Evolutionary conservation across 2,888 invertebrate genomes (phyloP).

Genomic region (Baronia brevicornis): DNA sequence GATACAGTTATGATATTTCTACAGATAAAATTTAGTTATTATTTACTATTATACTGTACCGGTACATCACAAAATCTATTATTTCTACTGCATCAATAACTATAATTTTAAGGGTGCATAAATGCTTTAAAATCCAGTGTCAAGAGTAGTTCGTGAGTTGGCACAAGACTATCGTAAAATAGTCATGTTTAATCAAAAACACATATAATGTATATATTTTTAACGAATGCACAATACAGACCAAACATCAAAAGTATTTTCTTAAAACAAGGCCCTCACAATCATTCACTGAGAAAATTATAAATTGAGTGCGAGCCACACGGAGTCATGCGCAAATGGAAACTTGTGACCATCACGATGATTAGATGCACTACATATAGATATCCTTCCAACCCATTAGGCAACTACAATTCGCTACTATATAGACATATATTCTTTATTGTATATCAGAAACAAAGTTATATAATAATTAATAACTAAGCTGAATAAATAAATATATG

Average conservation of each 20-base stretch:
- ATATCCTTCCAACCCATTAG: no score
- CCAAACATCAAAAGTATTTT: slow-evolving; percentile 69
- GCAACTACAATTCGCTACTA: no score
- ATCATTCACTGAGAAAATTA: slow-evolving; percentile 47
- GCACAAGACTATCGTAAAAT: slow-evolving; percentile 53
- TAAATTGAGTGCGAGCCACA: slow-evolving; percentile 46
- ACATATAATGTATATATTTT: slow-evolving; percentile 54
- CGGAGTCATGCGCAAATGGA: slow-evolving; percentile 36
- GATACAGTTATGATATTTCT: slow-evolving; percentile 60
- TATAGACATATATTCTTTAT: no score
- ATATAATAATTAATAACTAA: no score
- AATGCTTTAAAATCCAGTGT: slow-evolving; percentile 68
- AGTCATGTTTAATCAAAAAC: slow-evolving; percentile 49
- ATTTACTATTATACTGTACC: slow-evolving; percentile 69
- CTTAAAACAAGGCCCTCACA: slow-evolving; percentile 66
- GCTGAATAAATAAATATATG: no score
- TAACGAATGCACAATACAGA: slow-evolving; percentile 67
- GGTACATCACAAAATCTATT: slow-evolving; percentile 69
- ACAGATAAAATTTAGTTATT: slow-evolving; percentile 64
- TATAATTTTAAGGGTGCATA: slow-evolving; percentile 65
- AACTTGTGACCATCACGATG: slow-evolving; percentile 40
- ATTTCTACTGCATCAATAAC: slow-evolving; percentile 60
- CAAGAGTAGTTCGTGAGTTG: slow-evolving; percentile 44
- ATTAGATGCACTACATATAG: no score
- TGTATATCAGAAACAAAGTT: no score